Evolutionary conservation across 2,888 invertebrate genomes (phyloP).

Genomic region (Galerucella calmariensis): DNA sequence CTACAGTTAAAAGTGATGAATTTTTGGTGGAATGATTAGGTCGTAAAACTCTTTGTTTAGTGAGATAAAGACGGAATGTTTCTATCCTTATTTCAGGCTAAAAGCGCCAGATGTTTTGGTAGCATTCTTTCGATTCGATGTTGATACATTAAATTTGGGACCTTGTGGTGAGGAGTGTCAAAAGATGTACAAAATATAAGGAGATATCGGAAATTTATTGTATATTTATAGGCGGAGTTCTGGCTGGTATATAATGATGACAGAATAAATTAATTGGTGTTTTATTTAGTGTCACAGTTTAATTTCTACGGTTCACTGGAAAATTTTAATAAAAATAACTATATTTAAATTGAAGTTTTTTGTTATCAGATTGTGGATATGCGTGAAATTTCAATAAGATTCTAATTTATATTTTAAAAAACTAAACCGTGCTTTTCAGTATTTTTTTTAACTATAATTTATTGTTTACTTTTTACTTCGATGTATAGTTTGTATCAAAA

Average conservation of each 20-base stretch:
- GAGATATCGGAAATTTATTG: constrained; percentile 10
- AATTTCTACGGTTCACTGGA: no score
- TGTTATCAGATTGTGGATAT: no score
- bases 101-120: constrained; percentile 16
- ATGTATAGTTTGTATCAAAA: no score
- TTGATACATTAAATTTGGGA: constrained; percentile 3
- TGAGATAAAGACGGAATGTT: background rate
- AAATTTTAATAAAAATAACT: no score
- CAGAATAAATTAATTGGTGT: background rate
- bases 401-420: no score
- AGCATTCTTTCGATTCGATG: background rate
- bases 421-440: no score
- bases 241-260: background rate
- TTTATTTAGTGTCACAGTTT: no score
- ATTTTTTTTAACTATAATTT: no score
- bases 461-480: no score
- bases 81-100: constrained; percentile 14
- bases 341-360: no score
- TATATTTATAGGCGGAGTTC: background rate
- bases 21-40: constrained; percentile 15
- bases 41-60: background rate
- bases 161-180: constrained; percentile 14
- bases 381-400: no score
- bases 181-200: constrained; percentile 12
- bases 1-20: background rate